Percentiles rank a stretch among this genome's conserved stretches.
Conservation (phyloP, 2,888 invertebrate genomes). For the Perizoma flavofasciatum region DNA sequence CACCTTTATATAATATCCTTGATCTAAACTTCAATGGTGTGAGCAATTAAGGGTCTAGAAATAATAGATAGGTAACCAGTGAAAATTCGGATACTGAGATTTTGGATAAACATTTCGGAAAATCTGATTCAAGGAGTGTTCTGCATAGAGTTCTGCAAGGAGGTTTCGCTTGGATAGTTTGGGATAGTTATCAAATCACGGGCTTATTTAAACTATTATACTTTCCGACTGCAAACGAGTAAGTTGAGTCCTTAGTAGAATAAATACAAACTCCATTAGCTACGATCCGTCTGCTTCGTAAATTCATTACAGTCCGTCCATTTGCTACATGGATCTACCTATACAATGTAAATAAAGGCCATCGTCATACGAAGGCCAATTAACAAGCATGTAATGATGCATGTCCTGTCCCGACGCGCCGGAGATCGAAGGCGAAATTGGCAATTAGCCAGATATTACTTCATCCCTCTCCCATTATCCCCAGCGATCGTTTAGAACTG, state of each 20-base stretch:
- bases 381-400: slow-evolving; percentile 55
- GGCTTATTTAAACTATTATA: slow-evolving; percentile 13
- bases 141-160: no score
- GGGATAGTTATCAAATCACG: slow-evolving; percentile 25
- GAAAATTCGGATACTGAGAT: background rate
- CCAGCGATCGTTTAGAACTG: slow-evolving; percentile 31
- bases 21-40: slow-evolving; percentile 11
- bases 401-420: slow-evolving; percentile 57
- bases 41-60: slow-evolving; percentile 14
- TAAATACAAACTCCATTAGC: slow-evolving; percentile 21
- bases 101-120: no score
- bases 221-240: no score
- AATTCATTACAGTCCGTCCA: slow-evolving; percentile 23
- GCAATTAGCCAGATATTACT: slow-evolving; percentile 71
- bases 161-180: no score
- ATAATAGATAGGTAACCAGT: slow-evolving; percentile 1
- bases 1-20: slow-evolving; percentile 11
- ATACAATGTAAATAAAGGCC: slow-evolving; percentile 36
- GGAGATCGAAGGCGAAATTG: slow-evolving; percentile 78
- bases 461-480: slow-evolving; percentile 46
- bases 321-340: slow-evolving; percentile 5
- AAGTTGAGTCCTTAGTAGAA: slow-evolving; percentile 4
- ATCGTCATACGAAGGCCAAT: slow-evolving; percentile 53
- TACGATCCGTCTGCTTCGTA: slow-evolving; percentile 10
- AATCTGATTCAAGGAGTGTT: no score